Conservation (phyloP, 2,113 vertebrate species). For the Seriola aureovittata region DNA sequence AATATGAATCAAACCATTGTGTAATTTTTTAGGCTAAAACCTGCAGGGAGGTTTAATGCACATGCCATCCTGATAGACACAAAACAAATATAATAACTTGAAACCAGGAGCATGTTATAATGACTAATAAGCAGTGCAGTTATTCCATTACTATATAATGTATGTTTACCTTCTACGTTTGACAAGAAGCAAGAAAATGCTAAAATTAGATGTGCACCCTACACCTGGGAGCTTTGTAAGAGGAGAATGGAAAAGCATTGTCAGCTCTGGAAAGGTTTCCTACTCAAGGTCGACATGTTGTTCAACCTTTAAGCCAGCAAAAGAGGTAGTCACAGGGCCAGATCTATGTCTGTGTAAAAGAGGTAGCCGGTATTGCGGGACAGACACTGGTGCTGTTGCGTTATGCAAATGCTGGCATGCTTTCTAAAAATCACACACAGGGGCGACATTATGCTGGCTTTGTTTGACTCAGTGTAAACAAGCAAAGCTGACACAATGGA, state of each 20-base stretch:
- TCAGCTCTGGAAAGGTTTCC: constrained; percentile 36
- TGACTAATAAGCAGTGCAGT: not conserved
- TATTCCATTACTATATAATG: not conserved
- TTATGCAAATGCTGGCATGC: too few species aligned
- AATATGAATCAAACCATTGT: not conserved
- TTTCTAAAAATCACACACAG: too few species aligned
- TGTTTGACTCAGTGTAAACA: too few species aligned
- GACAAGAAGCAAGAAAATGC: not conserved
- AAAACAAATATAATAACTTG: not conserved
- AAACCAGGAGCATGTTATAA: not conserved
- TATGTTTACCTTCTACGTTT: not conserved
- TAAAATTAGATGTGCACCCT: constrained; percentile 9
- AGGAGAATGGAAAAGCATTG: constrained; percentile 48
- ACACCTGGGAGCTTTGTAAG: constrained; percentile 28
- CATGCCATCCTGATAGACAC: not conserved
- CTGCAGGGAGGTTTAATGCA: not conserved
- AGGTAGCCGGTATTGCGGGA: too few species aligned
- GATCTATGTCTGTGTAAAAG: too few species aligned
- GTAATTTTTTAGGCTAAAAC: not conserved
- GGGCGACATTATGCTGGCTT: too few species aligned
- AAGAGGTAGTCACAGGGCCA: too few species aligned
- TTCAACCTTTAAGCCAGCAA: too few species aligned
- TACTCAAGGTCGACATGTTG: not conserved
- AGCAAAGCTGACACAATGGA: too few species aligned
- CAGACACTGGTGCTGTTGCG: too few species aligned